Evolutionary conservation across 2,797 vertebrate genomes (phyloP), one percentile per base, ranked within the genome.

Genomic region (Bryconaethiops microstoma): DNA sequence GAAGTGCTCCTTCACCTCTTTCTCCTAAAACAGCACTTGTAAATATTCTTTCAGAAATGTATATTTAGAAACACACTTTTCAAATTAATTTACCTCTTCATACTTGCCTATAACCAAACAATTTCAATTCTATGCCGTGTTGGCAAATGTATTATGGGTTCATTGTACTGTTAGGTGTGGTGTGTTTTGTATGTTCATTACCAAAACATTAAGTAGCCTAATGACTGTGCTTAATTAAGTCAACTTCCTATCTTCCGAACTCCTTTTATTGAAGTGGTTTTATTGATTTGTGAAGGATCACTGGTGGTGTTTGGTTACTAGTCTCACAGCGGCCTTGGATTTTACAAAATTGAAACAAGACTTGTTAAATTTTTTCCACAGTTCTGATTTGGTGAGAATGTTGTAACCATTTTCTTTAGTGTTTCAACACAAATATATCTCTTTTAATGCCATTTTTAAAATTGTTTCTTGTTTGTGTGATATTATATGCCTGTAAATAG

Each of bases 41-140:
- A 78, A 54, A 84, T 80, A 75, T 77, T 40, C 73, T 77, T 84
- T 75, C 78, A 74, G 9, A 52, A 83, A 83, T 84, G 45, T 9
- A 57, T 79, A 67, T 78, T 86, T 84, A 77, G 50, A 83, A 72
- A 74, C 70, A 72, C 76, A 75, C 48, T 48, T 13, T 81, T 81
- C 29, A 65, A 65, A 54, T 72, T 65, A 75, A 81, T 87, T 85
- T 85, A 83, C 75, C 84, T 70, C 65, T 52, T 55, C 74, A 1
- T 35, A 21, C 3, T 45, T 74, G 21, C 23, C 35, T 59, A 74
- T 68, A 73, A 52, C 23, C 59, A 45, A 42, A 25, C 23, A 0
- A 12, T 67, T 14, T 39, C 54, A 54, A 71, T 40, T 17, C 17
- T 17, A 17, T n/a, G 48, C 48, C 0, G 19, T 48, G 35, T 48